Percentiles rank a stretch among this genome's conserved stretches.
These are phyloP conservation scores for Heliconius ismenius DNA, from an alignment of 2,888 invertebrate genomes.

Conservation along the genomic window DNA sequence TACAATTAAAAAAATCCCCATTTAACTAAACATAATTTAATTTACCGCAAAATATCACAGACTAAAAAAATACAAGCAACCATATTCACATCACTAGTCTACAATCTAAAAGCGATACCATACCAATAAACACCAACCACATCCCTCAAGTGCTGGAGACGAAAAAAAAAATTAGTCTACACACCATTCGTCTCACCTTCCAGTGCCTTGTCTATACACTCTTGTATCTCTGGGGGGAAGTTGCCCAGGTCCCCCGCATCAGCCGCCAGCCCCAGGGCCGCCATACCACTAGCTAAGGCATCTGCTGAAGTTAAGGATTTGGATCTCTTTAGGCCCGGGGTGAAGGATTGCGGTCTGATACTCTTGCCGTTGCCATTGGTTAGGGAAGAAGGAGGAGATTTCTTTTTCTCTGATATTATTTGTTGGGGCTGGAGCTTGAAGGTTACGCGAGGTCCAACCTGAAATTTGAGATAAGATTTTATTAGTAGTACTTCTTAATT, in stretches of 20 bases:
- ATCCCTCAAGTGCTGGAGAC: slow-evolving; percentile 44
- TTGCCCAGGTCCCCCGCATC: slow-evolving; percentile 89
- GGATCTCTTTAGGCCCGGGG: slow-evolving; percentile 87
- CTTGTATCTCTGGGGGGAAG: slow-evolving; percentile 88
- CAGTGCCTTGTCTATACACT: slow-evolving; percentile 87
- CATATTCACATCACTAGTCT: slow-evolving; percentile 20
- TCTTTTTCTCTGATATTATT: slow-evolving; percentile 74
- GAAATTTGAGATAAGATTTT: slow-evolving; percentile 46
- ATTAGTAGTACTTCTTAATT: background rate
- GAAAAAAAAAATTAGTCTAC: slow-evolving; percentile 42
- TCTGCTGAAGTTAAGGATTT: slow-evolving; percentile 91
- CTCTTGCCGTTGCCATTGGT: slow-evolving; percentile 75
- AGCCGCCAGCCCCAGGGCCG: slow-evolving; percentile 85
- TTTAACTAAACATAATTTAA: background rate
- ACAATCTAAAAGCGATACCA: slow-evolving; percentile 29
- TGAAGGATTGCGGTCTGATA: slow-evolving; percentile 70
- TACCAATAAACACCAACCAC: slow-evolving; percentile 37
- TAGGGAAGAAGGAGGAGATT: slow-evolving; percentile 70
- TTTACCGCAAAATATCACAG: background rate
- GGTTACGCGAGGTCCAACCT: slow-evolving; percentile 81
- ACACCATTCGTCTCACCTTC: slow-evolving; percentile 77
- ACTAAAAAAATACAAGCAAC: slow-evolving; percentile 29
- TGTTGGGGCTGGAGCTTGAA: slow-evolving; percentile 81
- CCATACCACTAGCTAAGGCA: slow-evolving; percentile 85
- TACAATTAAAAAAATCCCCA: background rate